These are phyloP conservation scores for Salvelinus sp. DNA, from an alignment of 2,113 vertebrate species.

Conservation along the genomic window DNA sequence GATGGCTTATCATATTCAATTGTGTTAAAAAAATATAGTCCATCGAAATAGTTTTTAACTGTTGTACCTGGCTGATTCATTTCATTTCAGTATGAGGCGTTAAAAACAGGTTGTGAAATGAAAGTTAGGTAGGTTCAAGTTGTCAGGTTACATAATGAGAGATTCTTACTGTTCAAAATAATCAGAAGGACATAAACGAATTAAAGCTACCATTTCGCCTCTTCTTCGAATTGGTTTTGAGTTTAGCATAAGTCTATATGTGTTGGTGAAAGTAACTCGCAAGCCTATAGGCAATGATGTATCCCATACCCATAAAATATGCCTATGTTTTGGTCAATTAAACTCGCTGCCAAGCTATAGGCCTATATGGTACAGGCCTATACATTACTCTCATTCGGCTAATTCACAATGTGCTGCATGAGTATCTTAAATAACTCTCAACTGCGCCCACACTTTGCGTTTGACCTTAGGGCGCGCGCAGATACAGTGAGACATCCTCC, in stretches of 20 bases:
- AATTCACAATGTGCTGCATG: background rate
- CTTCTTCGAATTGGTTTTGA: conserved; percentile 47
- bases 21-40: too few species aligned
- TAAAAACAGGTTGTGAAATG: conserved; percentile 63
- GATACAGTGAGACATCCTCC: background rate
- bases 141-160: conserved; percentile 64
- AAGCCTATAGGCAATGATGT: background rate
- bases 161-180: conserved; percentile 55
- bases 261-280: conserved; percentile 40
- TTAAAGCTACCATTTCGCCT: conserved; percentile 50
- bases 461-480: background rate
- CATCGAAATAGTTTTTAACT: background rate
- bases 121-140: conserved; percentile 51
- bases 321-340: background rate
- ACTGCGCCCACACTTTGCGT: background rate
- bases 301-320: background rate
- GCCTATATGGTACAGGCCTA: too few species aligned
- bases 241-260: conserved; percentile 34
- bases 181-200: conserved; percentile 52
- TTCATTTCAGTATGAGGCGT: conserved; percentile 52
- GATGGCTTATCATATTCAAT: background rate
- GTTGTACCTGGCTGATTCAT: conserved; percentile 45
- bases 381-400: too few species aligned
- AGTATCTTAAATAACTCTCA: background rate
- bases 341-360: too few species aligned